These are phyloP conservation scores for Riptortus pedestris DNA, from an alignment of 1,140 invertebrate genomes.

Conservation along the genomic window DNA sequence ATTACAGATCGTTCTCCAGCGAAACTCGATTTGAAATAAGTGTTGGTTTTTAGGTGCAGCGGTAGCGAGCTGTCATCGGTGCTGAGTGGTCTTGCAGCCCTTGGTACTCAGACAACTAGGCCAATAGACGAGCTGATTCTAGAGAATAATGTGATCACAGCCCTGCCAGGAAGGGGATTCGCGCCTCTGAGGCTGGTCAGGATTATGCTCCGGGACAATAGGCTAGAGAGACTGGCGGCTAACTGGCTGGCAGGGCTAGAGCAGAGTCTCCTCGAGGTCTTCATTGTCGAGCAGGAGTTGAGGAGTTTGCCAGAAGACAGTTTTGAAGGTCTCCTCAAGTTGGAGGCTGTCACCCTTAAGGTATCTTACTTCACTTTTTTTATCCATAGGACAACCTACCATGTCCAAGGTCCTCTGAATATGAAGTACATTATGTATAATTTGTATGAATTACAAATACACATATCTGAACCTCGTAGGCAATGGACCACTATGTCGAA, in stretches of 20 bases:
- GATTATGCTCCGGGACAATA: slow-evolving; percentile 71
- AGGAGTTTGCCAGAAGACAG: slow-evolving; percentile 65
- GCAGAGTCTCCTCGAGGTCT: slow-evolving; percentile 42
- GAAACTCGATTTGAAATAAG: too few relatives aligned
- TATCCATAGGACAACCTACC: too few relatives aligned
- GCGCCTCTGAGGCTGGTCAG: slow-evolving; percentile 60
- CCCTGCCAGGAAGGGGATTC: slow-evolving; percentile 66
- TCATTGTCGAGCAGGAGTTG: slow-evolving; percentile 69
- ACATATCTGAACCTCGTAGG: too few relatives aligned
- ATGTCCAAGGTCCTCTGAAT: too few relatives aligned
- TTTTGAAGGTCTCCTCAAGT: slow-evolving; percentile 56
- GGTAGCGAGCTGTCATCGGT: slow-evolving; percentile 70
- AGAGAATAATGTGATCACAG: slow-evolving; percentile 73
- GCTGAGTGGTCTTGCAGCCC: slow-evolving; percentile 55
- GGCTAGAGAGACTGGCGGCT: slow-evolving; percentile 64
- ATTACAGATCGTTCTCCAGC: too few relatives aligned
- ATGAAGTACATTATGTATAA: too few relatives aligned
- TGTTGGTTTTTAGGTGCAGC: slow-evolving; percentile 69
- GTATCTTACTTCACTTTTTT: too few relatives aligned
- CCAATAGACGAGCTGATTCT: slow-evolving; percentile 74
- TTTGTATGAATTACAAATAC: too few relatives aligned
- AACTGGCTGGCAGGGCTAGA: slow-evolving; percentile 53
- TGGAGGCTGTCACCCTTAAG: slow-evolving; percentile 60
- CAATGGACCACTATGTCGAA: too few relatives aligned
- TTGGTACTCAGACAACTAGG: slow-evolving; percentile 53